A percentile compares a stretch with the other conserved stretches of the same genome.
Evolutionary conservation across 2,888 invertebrate genomes (phyloP).

Genomic region (Lamellibrachia satsuma): DNA sequence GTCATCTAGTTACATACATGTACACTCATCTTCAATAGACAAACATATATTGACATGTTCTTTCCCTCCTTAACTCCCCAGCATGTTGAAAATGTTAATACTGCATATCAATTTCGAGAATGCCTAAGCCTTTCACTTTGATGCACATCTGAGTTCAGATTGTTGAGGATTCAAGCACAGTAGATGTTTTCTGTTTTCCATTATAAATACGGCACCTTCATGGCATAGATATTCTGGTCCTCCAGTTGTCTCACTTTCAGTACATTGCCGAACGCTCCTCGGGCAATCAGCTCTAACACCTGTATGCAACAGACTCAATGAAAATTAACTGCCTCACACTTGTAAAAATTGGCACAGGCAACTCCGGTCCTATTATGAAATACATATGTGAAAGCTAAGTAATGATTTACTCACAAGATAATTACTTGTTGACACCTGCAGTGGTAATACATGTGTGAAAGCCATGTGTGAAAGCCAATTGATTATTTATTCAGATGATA

Average conservation of each 20-base stretch:
- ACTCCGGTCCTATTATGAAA: background rate
- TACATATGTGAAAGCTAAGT: background rate
- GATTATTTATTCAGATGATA: background rate
- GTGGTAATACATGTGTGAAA: background rate
- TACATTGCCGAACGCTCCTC: constrained; percentile 90
- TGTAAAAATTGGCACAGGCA: background rate
- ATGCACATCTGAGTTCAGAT: too few species aligned
- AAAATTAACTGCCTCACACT: background rate
- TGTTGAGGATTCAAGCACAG: too few species aligned
- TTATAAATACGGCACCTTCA: constrained; percentile 74
- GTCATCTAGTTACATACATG: too few species aligned
- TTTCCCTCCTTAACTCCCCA: too few species aligned
- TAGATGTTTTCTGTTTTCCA: too few species aligned
- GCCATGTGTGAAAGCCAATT: background rate
- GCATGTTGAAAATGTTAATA: too few species aligned
- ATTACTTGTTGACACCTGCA: too few species aligned
- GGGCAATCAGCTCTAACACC: constrained; percentile 71
- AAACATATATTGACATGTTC: too few species aligned
- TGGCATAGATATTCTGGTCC: constrained; percentile 77
- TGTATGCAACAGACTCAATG: constrained; percentile 24
- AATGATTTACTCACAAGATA: background rate
- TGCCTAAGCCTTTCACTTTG: too few species aligned
- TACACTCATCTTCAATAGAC: too few species aligned
- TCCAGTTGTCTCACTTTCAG: constrained; percentile 77
- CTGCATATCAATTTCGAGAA: too few species aligned